Evolutionary conservation across 2,797 vertebrate genomes (phyloP).

Genomic region (Coluber constrictor): DNA sequence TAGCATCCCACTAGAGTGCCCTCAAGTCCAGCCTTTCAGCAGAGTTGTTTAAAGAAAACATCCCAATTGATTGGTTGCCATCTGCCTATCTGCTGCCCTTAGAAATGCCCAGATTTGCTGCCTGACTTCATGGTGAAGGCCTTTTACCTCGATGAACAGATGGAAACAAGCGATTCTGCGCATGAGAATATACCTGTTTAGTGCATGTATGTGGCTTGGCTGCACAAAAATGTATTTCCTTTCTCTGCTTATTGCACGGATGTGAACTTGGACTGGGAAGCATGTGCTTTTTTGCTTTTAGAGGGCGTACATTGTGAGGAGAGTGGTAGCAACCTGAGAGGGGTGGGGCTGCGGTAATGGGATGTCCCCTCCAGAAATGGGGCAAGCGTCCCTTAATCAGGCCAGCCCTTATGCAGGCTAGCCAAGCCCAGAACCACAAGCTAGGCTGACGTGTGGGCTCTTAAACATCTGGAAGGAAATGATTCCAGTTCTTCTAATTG

Average conservation of each 20-base stretch:
- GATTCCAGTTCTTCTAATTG: constrained; percentile 38
- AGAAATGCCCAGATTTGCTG: not conserved
- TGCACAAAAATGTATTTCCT: not conserved
- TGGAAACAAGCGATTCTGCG: not conserved
- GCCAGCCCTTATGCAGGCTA: not conserved
- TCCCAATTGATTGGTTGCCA: not conserved
- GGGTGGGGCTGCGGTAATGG: not conserved
- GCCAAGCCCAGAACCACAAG: constrained; percentile 26
- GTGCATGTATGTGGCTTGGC: not conserved
- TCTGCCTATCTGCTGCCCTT: not conserved
- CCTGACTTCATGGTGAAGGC: not conserved
- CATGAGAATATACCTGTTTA: not conserved
- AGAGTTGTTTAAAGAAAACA: not conserved
- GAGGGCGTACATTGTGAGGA: not conserved
- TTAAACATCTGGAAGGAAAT: constrained; percentile 39
- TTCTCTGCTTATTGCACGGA: not conserved
- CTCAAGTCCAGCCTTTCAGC: not conserved
- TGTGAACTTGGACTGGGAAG: not conserved
- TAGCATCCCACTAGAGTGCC: too few relatives aligned
- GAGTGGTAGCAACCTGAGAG: not conserved
- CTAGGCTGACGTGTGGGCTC: constrained; percentile 28
- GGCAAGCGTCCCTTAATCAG: constrained; percentile 7
- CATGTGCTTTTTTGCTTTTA: not conserved
- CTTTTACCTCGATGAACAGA: not conserved
- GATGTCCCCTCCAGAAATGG: not conserved